A percentile compares a stretch with the other conserved stretches of the same genome.
Conservation (phyloP, 2,797 vertebrate species). For the Takifugu ocellatus region DNA sequence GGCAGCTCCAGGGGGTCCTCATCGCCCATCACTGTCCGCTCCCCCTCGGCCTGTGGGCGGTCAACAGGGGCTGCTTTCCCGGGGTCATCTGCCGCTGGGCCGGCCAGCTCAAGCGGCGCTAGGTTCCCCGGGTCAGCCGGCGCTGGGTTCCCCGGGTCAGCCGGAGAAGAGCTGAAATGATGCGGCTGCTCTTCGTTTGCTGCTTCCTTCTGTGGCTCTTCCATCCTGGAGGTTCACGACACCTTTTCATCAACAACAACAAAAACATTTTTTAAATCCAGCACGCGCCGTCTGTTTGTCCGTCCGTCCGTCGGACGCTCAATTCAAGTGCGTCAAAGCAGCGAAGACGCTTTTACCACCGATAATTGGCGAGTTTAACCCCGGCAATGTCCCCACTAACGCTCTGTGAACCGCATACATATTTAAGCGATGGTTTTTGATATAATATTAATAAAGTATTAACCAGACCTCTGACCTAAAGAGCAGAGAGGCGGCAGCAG, state of each 20-base stretch:
- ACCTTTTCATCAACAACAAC: background rate
- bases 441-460: background rate
- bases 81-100: background rate
- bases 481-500: slow-evolving; percentile 10
- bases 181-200: slow-evolving; percentile 18
- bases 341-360: too few relatives aligned
- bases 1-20: background rate
- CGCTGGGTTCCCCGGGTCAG: background rate
- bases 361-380: too few relatives aligned
- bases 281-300: too few relatives aligned
- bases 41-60: background rate
- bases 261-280: background rate
- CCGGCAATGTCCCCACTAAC: too few relatives aligned
- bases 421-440: background rate
- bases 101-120: background rate
- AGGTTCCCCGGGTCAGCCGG: background rate
- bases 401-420: too few relatives aligned
- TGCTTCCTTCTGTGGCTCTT: slow-evolving; percentile 37
- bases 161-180: slow-evolving; percentile 2
- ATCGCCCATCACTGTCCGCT: slow-evolving; percentile 4
- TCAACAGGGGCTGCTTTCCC: background rate
- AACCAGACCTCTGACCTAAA: background rate
- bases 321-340: too few relatives aligned
- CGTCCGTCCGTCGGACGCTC: too few relatives aligned
- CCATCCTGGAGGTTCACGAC: slow-evolving; percentile 46